Base-by-base conservation (phyloP, 1,140 invertebrate species). In the Solenopsis fugax region DNA sequence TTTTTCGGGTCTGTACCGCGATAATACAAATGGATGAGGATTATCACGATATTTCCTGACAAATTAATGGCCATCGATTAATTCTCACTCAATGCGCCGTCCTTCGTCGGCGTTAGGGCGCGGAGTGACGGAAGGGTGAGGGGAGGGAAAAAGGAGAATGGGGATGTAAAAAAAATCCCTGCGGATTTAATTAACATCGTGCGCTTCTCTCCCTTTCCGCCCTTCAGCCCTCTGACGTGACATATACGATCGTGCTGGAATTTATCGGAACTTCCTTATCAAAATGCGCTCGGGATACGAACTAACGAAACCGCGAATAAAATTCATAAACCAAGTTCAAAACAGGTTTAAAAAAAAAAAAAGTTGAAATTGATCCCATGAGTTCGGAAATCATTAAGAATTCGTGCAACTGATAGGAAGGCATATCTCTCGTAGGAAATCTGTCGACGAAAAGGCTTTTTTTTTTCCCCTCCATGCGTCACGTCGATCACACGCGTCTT, bases 121-220 rank as follows among this genome's bases (percentile, higher is more conserved):
- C 52, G 41, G 13, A 12, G 41, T 34, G 69, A 41, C 7, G 13
- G 24, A 13, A 50, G 41, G 21, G 18, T 16, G 16, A 45, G 69
- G 48, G 48, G 10, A 16, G n/a, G 69, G 48, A 9, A 13, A 18
- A 58, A 54, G 58, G 50, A 73, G 50, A 58, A 48, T 9, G 45
- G 16, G 34, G 48, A 73, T 56, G 10, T 48, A 48, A 34, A 84
- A 84, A 84, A 75, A 60, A 84, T 75, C 69, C 29, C 54, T 29
- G 24, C 80, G 18, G 48, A 82, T 82, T 84, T 73, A 84, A 73
- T 84, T 84, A 84, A 84, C 80, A 72, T 50, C 21, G 13, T 13
- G 37, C 48, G 34, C 21, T 34, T 24, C 37, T 58, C 65, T 21
- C 37, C 21, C 56, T 48, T 58, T 62, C 7, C 24, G 24, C 18